These are phyloP conservation scores for Mimas tiliae DNA, from an alignment of 2,888 invertebrate species.

Conservation along the genomic window DNA sequence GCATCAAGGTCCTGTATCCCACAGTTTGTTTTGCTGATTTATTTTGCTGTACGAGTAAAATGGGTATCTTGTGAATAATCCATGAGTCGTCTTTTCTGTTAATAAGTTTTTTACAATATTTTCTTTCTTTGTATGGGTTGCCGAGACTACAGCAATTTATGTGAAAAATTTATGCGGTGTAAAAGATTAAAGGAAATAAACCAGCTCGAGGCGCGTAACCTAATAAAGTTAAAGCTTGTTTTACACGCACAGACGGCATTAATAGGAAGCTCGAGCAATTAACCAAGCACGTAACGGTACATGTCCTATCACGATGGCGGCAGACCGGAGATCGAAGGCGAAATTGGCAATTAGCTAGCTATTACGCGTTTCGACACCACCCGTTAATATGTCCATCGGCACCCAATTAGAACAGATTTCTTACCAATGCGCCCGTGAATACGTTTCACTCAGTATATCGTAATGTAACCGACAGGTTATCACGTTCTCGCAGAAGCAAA, in stretches of 20 bases:
- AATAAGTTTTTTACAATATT: slow-evolving; percentile 5
- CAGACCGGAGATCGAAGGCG: slow-evolving; percentile 73
- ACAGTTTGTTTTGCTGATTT: slow-evolving; percentile 5
- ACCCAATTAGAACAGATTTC: slow-evolving; percentile 43
- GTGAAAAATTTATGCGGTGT: neutral
- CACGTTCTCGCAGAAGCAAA: neutral
- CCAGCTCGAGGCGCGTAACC: neutral
- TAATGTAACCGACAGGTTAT: slow-evolving; percentile 49
- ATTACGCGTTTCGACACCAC: slow-evolving; percentile 53
- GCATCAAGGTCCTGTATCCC: neutral
- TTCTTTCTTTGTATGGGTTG: neutral
- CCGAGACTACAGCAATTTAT: neutral
- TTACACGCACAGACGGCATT: slow-evolving; percentile 39
- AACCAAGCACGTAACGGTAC: slow-evolving; percentile 54
- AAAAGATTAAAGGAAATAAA: slow-evolving; percentile 6
- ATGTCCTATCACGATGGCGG: slow-evolving; percentile 51
- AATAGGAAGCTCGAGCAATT: slow-evolving; percentile 54
- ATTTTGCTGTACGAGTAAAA: slow-evolving; percentile 9
- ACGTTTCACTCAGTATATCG: slow-evolving; percentile 38
- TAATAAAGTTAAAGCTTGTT: slow-evolving; percentile 1
- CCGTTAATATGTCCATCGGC: slow-evolving; percentile 44
- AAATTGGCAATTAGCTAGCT: slow-evolving; percentile 77
- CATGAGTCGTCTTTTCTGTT: slow-evolving; percentile 9
- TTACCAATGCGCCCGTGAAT: slow-evolving; percentile 41
- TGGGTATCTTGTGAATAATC: slow-evolving; percentile 22